Evolutionary conservation across 2,113 vertebrate species (phyloP).

Genomic region (Ictalurus furcatus): DNA sequence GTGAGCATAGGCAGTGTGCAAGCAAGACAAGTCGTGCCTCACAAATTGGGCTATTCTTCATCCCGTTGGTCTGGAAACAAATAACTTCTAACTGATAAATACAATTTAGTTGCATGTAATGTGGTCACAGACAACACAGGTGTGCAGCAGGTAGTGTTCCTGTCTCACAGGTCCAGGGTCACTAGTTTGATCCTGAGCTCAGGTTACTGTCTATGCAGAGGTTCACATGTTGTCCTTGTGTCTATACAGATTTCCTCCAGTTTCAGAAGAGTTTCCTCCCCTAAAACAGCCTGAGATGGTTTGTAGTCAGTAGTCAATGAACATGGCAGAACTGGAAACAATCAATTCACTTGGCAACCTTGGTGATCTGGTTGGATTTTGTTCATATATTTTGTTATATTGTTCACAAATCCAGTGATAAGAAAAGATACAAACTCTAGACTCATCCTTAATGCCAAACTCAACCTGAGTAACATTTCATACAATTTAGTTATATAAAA

Average conservation of each 20-base stretch:
- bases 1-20: not conserved
- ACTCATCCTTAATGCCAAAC: not conserved
- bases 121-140: not conserved
- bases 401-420: not conserved
- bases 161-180: not conserved
- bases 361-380: not conserved
- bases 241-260: not conserved
- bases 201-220: not conserved
- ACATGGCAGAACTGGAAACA: not conserved
- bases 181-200: not conserved
- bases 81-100: not conserved
- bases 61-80: not conserved
- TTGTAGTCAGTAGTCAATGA: slow-evolving; percentile 7
- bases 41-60: not conserved
- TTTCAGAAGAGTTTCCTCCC: not conserved
- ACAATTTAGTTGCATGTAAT: not conserved
- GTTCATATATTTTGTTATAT: not conserved
- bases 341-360: not conserved
- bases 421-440: not conserved
- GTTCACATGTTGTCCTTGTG: not conserved
- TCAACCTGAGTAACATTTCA: not conserved
- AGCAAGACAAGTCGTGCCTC: not conserved
- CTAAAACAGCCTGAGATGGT: not conserved
- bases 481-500: not conserved
- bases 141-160: not conserved